Evolutionary conservation across 92 coral and sea anemone species (phyloP).

Genomic region (Porites evermanni): DNA sequence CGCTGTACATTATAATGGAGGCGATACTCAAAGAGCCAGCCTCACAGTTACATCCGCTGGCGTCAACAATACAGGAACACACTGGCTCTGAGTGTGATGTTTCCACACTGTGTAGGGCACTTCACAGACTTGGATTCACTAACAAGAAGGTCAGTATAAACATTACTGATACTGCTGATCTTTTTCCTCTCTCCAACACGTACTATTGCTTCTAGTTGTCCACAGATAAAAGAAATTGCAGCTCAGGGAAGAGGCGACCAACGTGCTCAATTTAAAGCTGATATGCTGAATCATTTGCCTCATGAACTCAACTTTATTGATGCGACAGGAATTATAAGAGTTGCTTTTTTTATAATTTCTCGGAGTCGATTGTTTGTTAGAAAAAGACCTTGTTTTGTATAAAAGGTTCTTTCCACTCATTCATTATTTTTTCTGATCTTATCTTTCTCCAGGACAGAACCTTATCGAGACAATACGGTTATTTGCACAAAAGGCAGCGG

Average conservation of each 20-base stretch:
- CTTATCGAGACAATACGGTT: conserved; percentile 18
- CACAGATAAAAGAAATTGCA: conserved; percentile 29
- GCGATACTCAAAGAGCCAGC: no score
- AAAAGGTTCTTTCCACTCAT: neutral
- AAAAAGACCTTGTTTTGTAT: no score
- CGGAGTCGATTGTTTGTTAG: no score
- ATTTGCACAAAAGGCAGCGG: conserved; percentile 30
- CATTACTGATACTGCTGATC: neutral
- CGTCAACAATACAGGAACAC: no score
- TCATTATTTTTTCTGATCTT: neutral
- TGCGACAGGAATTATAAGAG: no score
- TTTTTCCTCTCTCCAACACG: neutral
- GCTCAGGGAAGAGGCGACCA: conserved; percentile 41
- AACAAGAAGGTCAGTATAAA: neutral
- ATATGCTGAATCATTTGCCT: conserved; percentile 25
- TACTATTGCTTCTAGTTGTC: neutral
- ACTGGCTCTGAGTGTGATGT: no score
- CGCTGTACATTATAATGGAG: no score
- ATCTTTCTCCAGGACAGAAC: conserved; percentile 18
- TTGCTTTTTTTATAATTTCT: no score
- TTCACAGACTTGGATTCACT: conserved; percentile 10
- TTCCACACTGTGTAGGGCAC: conserved; percentile 9
- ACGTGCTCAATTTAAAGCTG: conserved; percentile 35
- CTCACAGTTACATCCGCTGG: no score
- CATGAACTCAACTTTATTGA: neutral